Conservation (phyloP, 2,113 vertebrate genomes). For the Antechinus stuartii region DNA sequence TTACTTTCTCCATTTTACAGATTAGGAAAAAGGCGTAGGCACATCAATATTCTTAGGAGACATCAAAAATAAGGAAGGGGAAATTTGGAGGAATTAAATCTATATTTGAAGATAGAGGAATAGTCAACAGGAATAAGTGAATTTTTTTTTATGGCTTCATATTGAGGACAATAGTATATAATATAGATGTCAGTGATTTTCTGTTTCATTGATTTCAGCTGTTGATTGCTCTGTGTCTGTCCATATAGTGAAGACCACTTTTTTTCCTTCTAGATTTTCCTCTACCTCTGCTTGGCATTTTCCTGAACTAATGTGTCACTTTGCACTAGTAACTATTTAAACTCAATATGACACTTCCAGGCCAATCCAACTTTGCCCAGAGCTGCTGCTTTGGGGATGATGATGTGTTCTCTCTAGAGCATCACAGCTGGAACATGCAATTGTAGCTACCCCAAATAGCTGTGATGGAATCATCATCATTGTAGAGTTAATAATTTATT, state of each 20-base stretch:
- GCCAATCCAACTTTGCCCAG: neutral
- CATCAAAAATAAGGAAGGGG: neutral
- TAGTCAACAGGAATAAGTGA: neutral
- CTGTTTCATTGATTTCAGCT: neutral
- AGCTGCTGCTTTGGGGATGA: neutral
- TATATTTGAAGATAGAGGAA: neutral
- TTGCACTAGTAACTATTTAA: neutral
- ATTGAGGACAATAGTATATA: neutral
- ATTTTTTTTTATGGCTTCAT: neutral
- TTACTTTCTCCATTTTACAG: neutral
- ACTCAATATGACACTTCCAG: slow-evolving; percentile 16
- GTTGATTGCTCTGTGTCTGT: slow-evolving; percentile 8
- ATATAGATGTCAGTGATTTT: slow-evolving; percentile 7
- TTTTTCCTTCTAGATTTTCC: slow-evolving; percentile 23
- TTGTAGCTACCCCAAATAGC: neutral
- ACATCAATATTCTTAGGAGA: neutral
- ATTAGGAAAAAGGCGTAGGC: neutral
- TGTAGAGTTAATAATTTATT: neutral
- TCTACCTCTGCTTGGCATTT: neutral
- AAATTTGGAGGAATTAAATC: neutral
- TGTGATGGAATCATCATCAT: neutral
- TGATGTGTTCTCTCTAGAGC: neutral
- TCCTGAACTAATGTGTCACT: neutral
- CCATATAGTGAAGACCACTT: slow-evolving; percentile 4
- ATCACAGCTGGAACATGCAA: neutral